A percentile compares a stretch with the other conserved stretches of the same genome.
phyloP scores from a whole-genome alignment of 2,113 vertebrate species.

The Rhodinocichla rosea region DNA sequence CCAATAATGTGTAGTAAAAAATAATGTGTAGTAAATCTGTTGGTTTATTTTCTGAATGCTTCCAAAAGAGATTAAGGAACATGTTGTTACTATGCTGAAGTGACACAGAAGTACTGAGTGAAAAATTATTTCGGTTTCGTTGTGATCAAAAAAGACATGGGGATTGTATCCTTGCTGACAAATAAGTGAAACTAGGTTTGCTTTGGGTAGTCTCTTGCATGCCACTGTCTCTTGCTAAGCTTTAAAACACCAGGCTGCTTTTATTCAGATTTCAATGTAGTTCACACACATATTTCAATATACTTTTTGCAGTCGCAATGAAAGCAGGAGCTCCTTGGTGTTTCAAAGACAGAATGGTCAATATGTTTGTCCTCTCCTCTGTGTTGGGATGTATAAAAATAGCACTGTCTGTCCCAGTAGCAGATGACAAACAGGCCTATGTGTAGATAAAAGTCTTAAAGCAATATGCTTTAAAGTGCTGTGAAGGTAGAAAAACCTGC shows the following conservation, averaged over 20 bases:
- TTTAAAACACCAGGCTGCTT: not conserved
- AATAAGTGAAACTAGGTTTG: not conserved
- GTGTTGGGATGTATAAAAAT: not conserved
- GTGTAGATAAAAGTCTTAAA: not conserved
- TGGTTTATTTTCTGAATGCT: not conserved
- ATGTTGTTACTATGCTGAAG: not conserved
- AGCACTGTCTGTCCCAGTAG: not conserved
- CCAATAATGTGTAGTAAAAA: not conserved
- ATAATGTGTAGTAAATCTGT: not conserved
- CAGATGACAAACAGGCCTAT: not conserved
- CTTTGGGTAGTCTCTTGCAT: not conserved
- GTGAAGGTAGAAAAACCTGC: not conserved
- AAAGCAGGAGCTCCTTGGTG: not conserved
- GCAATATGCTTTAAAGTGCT: not conserved
- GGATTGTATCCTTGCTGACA: not conserved
- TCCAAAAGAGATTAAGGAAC: not conserved
- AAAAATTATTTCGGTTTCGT: not conserved
- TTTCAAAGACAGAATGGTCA: not conserved
- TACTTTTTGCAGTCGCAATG: not conserved
- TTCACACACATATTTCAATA: not conserved
- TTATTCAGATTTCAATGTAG: not conserved
- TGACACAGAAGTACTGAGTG: not conserved
- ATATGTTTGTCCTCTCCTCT: not conserved
- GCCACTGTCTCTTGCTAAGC: not conserved
- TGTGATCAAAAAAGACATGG: not conserved